These are phyloP conservation scores for Zygaena filipendulae DNA, from an alignment of 2,888 invertebrate genomes.

Conservation along the genomic window DNA sequence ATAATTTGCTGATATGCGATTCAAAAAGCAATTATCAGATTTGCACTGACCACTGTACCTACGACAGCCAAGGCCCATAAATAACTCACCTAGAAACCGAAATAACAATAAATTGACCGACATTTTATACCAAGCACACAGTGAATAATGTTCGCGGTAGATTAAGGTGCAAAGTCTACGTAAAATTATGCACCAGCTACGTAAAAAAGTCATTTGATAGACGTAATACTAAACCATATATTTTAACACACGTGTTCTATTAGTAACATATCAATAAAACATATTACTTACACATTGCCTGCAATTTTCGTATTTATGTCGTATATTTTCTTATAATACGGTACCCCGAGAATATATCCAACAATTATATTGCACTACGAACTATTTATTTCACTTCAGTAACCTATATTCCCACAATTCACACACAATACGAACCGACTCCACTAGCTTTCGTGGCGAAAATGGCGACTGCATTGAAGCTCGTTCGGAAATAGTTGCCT, in stretches of 20 bases:
- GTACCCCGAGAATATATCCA: constrained; percentile 24
- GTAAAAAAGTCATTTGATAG: constrained; percentile 27
- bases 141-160: constrained; percentile 15
- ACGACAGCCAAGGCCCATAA: constrained; percentile 36
- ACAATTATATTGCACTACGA: constrained; percentile 35
- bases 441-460: constrained; percentile 60
- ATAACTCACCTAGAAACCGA: constrained; percentile 47
- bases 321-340: constrained; percentile 19
- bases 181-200: constrained; percentile 7
- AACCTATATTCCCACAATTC: constrained; percentile 52
- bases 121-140: constrained; percentile 12
- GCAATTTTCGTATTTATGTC: constrained; percentile 30
- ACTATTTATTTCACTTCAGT: constrained; percentile 42
- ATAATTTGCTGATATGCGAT: too few relatives aligned
- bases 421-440: constrained; percentile 31
- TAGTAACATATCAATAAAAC: constrained; percentile 25
- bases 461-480: constrained; percentile 61
- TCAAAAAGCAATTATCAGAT: too few relatives aligned
- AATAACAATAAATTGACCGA: constrained; percentile 34
- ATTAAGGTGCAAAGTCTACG: constrained; percentile 28
- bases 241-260: constrained; percentile 43
- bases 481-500: constrained; percentile 23
- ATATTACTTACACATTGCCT: constrained; percentile 40
- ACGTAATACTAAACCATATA: constrained; percentile 29
- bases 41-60: too few relatives aligned